Percentiles rank a stretch among this genome's conserved stretches.
Evolutionary conservation across 1,140 invertebrate species (phyloP).

Genomic region (Drosophila pruinosa): DNA sequence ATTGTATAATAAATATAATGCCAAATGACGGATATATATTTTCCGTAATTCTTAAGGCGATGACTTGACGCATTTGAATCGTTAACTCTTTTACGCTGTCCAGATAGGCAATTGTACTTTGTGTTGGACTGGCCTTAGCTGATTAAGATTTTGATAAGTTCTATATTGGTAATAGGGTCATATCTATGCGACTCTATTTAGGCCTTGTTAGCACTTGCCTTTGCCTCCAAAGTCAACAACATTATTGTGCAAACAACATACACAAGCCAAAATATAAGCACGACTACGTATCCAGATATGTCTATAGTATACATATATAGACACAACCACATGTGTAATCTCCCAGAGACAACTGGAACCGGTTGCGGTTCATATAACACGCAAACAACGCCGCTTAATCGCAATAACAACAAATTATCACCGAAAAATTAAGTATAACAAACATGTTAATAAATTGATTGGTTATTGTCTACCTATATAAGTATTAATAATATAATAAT

Average conservation of each 20-base stretch:
- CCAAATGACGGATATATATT: background rate
- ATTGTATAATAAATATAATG: background rate
- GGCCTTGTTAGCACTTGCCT: background rate
- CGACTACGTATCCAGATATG: background rate
- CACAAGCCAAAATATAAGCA: background rate
- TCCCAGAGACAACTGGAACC: conserved; percentile 21
- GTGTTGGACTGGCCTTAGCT: conserved; percentile 15
- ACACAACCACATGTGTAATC: background rate
- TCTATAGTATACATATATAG: background rate
- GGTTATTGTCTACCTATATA: no score
- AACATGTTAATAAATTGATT: conserved; percentile 4
- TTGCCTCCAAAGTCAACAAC: background rate
- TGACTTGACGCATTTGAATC: background rate
- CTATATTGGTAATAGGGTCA: background rate
- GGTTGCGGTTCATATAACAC: conserved; percentile 18
- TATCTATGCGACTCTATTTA: background rate
- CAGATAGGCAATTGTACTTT: conserved; percentile 49
- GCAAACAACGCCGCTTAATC: conserved; percentile 24
- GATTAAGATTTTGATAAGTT: conserved; percentile 26
- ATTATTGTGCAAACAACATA: conserved; percentile 6
- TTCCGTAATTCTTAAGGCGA: background rate
- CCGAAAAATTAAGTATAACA: conserved; percentile 12
- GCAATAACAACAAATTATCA: conserved; percentile 53
- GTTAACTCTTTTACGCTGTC: background rate
- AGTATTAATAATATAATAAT: background rate